These are phyloP conservation scores for Bradypus variegatus DNA, from an alignment of 2,797 vertebrate species.

Conservation along the genomic window DNA sequence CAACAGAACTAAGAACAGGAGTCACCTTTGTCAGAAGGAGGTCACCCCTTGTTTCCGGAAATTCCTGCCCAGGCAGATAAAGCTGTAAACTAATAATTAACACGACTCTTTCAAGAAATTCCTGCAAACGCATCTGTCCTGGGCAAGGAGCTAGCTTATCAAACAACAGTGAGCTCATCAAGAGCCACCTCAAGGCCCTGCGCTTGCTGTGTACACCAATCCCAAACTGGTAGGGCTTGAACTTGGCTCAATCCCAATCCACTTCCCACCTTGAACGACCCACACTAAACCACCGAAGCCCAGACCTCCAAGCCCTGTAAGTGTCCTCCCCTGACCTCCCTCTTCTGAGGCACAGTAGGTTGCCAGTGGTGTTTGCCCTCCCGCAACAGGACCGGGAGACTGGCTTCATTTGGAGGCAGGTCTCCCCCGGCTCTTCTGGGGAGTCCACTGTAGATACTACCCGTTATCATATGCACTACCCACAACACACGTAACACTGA, in stretches of 20 bases:
- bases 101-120: neutral
- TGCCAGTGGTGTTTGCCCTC: neutral
- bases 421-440: neutral
- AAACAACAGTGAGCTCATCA: neutral
- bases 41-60: neutral
- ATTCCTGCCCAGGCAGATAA: neutral
- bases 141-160: neutral
- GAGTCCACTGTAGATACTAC: neutral
- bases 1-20: neutral
- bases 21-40: neutral
- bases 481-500: neutral
- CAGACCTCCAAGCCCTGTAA: neutral
- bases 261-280: neutral
- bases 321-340: neutral
- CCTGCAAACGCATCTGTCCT: neutral
- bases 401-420: neutral
- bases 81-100: neutral
- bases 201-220: neutral
- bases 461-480: neutral
- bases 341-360: neutral
- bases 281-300: neutral
- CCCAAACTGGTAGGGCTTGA: neutral
- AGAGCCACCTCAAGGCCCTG: neutral
- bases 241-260: neutral
- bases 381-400: neutral